Conservation (phyloP, 1,140 invertebrate species). For the Drosophila varians region DNA sequence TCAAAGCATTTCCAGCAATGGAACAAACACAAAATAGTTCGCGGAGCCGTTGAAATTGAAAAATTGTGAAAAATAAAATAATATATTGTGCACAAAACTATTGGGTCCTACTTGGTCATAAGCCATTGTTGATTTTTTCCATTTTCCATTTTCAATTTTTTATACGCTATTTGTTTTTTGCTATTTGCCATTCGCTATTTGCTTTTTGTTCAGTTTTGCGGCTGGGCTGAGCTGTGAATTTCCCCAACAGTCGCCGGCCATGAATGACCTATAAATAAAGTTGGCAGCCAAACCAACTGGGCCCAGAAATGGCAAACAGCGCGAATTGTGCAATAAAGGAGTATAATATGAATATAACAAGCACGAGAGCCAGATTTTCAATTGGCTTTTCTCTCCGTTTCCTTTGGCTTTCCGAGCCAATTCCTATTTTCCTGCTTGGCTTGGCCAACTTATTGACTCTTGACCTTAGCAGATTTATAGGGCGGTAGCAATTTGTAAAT, state of each 20-base stretch:
- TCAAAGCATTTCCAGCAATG: conserved; percentile 78
- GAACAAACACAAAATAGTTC: conserved; percentile 71
- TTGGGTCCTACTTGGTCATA: conserved; percentile 50
- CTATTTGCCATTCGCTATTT: conserved; percentile 24
- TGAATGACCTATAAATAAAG: conserved; percentile 78
- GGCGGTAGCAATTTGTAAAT: conserved; percentile 6
- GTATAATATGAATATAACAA: conserved; percentile 60
- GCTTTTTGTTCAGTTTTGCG: conserved; percentile 7
- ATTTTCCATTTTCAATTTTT: conserved; percentile 13
- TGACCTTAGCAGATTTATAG: conserved; percentile 28
- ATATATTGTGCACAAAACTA: conserved; percentile 44
- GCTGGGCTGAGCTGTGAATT: conserved; percentile 16
- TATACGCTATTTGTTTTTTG: too few species aligned
- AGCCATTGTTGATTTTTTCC: conserved; percentile 25
- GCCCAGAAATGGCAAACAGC: conserved; percentile 62
- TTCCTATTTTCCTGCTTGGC: conserved; percentile 6
- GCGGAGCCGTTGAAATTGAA: conserved; percentile 50
- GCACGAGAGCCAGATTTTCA: conserved; percentile 42
- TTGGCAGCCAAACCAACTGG: conserved; percentile 67
- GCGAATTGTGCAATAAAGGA: conserved; percentile 72
- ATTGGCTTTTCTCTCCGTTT: conserved; percentile 10
- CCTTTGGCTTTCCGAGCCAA: conserved; percentile 1
- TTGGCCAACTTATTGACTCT: conserved; percentile 24
- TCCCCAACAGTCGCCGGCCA: conserved; percentile 18
- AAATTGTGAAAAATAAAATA: conserved; percentile 68